Evolutionary conservation across 2,888 invertebrate genomes (phyloP).

Genomic region (Thysanoteuthis rhombus): DNA sequence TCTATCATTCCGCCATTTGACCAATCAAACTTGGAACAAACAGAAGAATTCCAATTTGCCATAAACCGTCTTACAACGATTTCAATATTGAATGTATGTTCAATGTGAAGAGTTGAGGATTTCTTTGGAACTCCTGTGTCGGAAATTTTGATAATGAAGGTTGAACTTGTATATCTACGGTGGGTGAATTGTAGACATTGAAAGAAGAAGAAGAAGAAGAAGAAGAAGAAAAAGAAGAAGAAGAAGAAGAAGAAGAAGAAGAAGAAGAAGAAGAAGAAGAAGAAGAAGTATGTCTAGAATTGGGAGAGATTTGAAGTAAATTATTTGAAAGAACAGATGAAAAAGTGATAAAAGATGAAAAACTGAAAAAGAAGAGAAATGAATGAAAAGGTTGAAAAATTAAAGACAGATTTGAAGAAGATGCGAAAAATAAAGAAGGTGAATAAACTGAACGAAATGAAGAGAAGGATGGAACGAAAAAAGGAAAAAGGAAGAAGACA

Average conservation of each 20-base stretch:
- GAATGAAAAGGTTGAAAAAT: no score
- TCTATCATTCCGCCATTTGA: conserved; percentile 12
- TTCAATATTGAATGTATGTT: background rate
- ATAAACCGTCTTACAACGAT: background rate
- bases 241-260: background rate
- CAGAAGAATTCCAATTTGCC: conserved; percentile 12
- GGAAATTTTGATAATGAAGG: background rate
- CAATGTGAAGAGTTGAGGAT: background rate
- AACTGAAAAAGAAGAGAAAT: background rate
- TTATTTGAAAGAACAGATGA: no score
- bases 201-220: background rate
- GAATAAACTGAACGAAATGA: background rate
- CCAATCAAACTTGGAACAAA: background rate
- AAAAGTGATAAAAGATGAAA: no score
- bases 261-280: background rate
- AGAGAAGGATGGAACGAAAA: background rate
- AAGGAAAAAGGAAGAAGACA: background rate
- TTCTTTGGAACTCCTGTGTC: background rate
- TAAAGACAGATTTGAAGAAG: no score
- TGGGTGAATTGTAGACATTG: background rate
- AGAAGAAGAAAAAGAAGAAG: background rate
- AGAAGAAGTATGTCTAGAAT: background rate
- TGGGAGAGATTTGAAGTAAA: no score
- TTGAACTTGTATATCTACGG: background rate
- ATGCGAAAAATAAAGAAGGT: background rate